Conservation (phyloP, 2,888 invertebrate species). For the Leucoptera coffeella region DNA sequence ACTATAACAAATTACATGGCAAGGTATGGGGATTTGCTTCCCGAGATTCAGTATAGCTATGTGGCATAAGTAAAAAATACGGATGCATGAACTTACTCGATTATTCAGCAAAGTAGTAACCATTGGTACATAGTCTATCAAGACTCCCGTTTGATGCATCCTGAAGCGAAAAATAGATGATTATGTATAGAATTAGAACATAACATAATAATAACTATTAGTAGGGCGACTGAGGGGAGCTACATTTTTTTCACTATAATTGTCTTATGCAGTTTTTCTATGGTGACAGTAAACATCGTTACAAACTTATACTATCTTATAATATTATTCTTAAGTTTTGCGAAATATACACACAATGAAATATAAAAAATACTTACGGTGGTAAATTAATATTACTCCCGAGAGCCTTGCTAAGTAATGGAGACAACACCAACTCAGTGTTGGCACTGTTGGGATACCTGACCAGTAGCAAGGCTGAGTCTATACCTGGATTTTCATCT, state of each 20-base stretch:
- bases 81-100: conserved; percentile 32
- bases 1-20: no score
- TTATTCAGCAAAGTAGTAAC: conserved; percentile 46
- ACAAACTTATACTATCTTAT: no score
- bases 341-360: no score
- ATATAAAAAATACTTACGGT: conserved; percentile 23
- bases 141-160: conserved; percentile 42
- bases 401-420: conserved; percentile 32
- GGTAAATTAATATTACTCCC: conserved; percentile 34
- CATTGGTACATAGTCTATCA: conserved; percentile 54
- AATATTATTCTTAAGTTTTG: no score
- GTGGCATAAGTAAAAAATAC: conserved; percentile 1
- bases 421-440: conserved; percentile 42
- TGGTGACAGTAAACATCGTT: no score
- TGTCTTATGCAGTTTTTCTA: no score
- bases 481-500: conserved; percentile 35
- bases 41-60: neutral
- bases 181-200: no score
- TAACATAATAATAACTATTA: neutral
- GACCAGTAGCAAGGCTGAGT: conserved; percentile 50
- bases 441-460: conserved; percentile 49
- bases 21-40: no score
- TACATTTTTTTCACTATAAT: no score
- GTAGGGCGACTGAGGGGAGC: no score
- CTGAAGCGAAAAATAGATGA: conserved; percentile 14